Conservation (phyloP, 2,888 invertebrate genomes). For the Drosophila glabriapex region DNA sequence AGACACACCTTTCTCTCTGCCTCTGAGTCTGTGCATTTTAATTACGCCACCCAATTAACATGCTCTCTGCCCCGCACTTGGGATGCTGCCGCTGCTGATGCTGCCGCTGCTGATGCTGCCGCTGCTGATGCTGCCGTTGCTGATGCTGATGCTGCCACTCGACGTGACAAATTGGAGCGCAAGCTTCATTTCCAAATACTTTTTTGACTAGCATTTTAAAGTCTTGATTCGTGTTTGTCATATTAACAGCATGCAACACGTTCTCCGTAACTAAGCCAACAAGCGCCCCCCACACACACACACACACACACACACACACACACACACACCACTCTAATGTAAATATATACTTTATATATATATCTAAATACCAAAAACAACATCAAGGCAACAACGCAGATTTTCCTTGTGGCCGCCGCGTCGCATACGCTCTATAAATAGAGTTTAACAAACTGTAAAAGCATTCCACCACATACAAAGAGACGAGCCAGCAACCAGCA, state of each 20-base stretch:
- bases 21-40: conserved; percentile 49
- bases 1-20: conserved; percentile 10
- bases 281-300: conserved; percentile 66
- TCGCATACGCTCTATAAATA: conserved; percentile 74
- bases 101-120: conserved; percentile 1
- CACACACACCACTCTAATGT: conserved; percentile 6
- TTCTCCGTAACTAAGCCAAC: conserved; percentile 65
- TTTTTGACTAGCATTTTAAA: conserved; percentile 44
- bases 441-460: conserved; percentile 80
- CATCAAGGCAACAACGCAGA: conserved; percentile 54
- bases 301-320: conserved; percentile 37
- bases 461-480: conserved; percentile 80
- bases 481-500: conserved; percentile 30
- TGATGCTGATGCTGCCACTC: conserved; percentile 5
- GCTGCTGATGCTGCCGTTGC: background rate
- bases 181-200: conserved; percentile 43
- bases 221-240: conserved; percentile 67
- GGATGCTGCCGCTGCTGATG: background rate
- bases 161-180: conserved; percentile 60
- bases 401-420: conserved; percentile 70
- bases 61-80: background rate
- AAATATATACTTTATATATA: conserved; percentile 24
- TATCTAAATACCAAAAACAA: conserved; percentile 31
- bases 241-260: conserved; percentile 64
- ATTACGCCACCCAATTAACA: conserved; percentile 75